Evolutionary conservation across 2,888 invertebrate species (phyloP).

Genomic region (Sarcophaga subvicina): DNA sequence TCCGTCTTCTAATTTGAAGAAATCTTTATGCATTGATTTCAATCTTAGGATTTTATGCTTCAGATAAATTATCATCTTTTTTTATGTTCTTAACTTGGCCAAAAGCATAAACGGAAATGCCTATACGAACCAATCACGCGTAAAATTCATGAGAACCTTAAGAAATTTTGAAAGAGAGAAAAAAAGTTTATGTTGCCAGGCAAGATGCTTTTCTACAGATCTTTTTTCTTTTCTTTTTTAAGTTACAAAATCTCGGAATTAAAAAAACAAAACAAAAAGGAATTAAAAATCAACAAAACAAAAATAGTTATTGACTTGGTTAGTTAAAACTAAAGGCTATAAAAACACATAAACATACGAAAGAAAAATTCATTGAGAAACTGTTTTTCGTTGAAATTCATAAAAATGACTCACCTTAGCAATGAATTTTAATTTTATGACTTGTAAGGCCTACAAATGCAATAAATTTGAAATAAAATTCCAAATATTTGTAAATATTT

Average conservation of each 20-base stretch:
- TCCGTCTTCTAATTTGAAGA: neutral
- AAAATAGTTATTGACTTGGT: neutral
- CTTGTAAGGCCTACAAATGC: neutral
- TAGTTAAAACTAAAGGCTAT: neutral
- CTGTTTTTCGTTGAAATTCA: neutral
- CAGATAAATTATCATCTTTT: constrained; percentile 29
- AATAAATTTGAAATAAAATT: neutral
- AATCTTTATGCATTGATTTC: neutral
- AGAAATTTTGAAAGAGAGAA: constrained; percentile 22
- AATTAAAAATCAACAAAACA: neutral
- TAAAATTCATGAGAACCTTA: constrained; percentile 61
- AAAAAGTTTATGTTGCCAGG: neutral
- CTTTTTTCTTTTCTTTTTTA: neutral
- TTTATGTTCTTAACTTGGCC: constrained; percentile 17
- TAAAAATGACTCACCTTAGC: neutral
- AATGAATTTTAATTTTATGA: neutral
- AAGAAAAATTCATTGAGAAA: neutral
- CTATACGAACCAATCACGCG: constrained; percentile 61
- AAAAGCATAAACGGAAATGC: constrained; percentile 65
- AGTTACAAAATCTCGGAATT: neutral
- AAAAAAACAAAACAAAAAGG: neutral
- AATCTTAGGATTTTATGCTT: constrained; percentile 47
- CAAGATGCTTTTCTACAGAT: neutral
- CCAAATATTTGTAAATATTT: too few relatives aligned
- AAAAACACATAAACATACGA: neutral